Conservation (phyloP, 2,888 invertebrate genomes). For the Alviniconcha strummeri region DNA sequence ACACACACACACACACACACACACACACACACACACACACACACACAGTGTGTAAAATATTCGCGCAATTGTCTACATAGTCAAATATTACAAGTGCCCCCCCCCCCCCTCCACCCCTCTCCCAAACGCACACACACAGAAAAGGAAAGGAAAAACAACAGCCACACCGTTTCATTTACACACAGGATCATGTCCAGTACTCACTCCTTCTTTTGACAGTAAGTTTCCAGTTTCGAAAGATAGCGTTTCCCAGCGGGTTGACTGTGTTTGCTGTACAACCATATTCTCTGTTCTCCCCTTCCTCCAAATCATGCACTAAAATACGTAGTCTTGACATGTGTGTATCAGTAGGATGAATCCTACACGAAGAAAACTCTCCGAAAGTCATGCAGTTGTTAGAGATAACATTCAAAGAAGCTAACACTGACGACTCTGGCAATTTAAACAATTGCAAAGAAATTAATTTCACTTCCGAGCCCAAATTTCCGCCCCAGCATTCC, state of each 20-base stretch:
- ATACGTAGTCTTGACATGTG: slow-evolving; percentile 15
- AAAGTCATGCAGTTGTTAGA: slow-evolving; percentile 15
- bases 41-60: not conserved
- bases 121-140: not conserved
- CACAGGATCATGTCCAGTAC: not conserved
- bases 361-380: slow-evolving; percentile 15
- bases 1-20: not conserved
- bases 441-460: slow-evolving; percentile 21
- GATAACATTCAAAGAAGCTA: slow-evolving; percentile 3
- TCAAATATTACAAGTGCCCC: not conserved
- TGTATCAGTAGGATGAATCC: not conserved
- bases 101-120: not conserved
- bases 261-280: slow-evolving; percentile 12
- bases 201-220: slow-evolving; percentile 9
- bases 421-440: not conserved
- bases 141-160: not conserved
- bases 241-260: not conserved
- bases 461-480: slow-evolving; percentile 25
- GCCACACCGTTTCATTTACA: not conserved
- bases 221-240: not conserved
- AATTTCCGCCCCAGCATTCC: slow-evolving; percentile 31
- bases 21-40: slow-evolving; percentile 2
- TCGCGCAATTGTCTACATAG: too few relatives aligned
- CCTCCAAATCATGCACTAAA: slow-evolving; percentile 18
- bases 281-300: slow-evolving; percentile 25